These are phyloP conservation scores for Eonycteris spelaea DNA, from an alignment of 2,113 vertebrate species.

Conservation along the genomic window DNA sequence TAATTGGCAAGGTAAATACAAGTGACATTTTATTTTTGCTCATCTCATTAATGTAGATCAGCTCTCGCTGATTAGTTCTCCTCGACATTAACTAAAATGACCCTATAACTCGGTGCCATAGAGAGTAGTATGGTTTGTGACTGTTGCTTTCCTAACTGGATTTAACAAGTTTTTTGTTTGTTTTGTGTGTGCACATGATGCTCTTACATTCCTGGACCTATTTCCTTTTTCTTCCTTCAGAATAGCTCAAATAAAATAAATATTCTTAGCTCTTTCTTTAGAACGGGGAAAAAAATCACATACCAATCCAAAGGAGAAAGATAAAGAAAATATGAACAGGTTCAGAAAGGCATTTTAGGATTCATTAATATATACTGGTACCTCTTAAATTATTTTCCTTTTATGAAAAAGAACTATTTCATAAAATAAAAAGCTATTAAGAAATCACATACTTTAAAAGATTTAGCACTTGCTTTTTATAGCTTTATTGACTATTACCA, in stretches of 20 bases:
- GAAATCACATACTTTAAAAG: background rate
- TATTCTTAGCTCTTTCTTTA: background rate
- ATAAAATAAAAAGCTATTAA: background rate
- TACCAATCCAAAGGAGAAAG: background rate
- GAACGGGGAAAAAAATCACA: background rate
- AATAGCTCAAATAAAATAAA: background rate
- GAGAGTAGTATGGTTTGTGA: background rate
- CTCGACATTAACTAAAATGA: background rate
- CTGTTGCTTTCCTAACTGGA: background rate
- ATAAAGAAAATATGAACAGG: background rate
- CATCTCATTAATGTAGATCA: background rate
- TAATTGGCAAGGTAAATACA: conserved; percentile 6
- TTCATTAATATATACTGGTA: background rate
- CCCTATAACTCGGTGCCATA: background rate
- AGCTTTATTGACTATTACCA: conserved; percentile 82
- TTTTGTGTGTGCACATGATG: background rate
- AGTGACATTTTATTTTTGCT: conserved; percentile 12
- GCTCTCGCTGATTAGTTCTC: background rate
- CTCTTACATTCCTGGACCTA: background rate
- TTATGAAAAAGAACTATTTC: background rate
- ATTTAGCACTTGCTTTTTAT: conserved; percentile 52
- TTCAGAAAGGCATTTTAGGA: background rate
- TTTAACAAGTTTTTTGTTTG: background rate
- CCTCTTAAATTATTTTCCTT: background rate
- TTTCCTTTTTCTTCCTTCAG: background rate